Conservation (phyloP, 2,888 invertebrate species). For the Campoletis raptor region DNA sequence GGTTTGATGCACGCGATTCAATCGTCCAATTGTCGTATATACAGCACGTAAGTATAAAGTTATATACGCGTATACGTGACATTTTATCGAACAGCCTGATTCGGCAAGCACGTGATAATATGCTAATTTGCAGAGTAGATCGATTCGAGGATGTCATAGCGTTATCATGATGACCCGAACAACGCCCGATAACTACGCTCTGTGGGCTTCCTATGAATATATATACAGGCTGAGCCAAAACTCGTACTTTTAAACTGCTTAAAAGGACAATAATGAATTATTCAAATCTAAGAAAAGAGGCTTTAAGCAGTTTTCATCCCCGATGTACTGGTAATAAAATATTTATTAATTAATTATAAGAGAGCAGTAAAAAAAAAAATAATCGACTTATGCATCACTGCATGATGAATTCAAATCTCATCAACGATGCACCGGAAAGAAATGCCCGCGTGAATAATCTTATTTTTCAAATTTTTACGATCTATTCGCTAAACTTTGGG, state of each 20-base stretch:
- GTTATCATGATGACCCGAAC: constrained; percentile 75
- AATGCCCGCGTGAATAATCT: not conserved
- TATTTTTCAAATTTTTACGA: not conserved
- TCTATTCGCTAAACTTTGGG: not conserved
- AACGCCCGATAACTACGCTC: constrained; percentile 70
- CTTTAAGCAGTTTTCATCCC: not conserved
- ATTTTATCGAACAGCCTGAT: constrained; percentile 73
- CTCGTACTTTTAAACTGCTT: not conserved
- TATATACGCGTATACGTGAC: constrained; percentile 67
- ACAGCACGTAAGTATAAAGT: constrained; percentile 14
- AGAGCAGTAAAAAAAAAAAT: too few relatives aligned
- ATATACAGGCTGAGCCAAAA: not conserved
- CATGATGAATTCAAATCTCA: not conserved
- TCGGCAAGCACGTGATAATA: constrained; percentile 75
- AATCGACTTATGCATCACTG: not conserved
- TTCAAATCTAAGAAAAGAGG: too few relatives aligned
- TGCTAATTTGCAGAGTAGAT: constrained; percentile 76
- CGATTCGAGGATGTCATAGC: constrained; percentile 73
- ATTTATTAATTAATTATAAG: not conserved
- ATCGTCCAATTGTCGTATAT: constrained; percentile 8
- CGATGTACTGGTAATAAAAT: not conserved
- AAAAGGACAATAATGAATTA: not conserved
- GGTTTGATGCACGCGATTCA: constrained; percentile 21
- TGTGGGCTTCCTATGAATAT: constrained; percentile 11
- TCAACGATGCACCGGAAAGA: not conserved